Conservation (phyloP, 2,888 invertebrate species). For the Habroteleia sp. region DNA sequence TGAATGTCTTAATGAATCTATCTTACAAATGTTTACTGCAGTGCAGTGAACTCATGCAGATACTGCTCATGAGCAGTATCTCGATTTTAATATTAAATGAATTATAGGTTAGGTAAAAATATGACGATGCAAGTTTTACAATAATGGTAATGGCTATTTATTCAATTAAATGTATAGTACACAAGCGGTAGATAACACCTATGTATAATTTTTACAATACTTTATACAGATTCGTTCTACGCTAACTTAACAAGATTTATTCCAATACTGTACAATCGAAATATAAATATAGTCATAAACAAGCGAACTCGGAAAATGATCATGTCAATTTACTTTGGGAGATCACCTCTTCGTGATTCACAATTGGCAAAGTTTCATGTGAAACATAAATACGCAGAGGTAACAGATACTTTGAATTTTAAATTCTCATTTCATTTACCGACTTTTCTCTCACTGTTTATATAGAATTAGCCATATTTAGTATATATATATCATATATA, state of each 20-base stretch:
- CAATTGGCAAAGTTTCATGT: conserved; percentile 20
- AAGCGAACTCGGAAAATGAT: conserved; percentile 45
- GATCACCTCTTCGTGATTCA: not conserved
- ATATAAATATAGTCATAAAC: conserved; percentile 67
- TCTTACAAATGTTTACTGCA: too few relatives aligned
- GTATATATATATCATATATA: conserved; percentile 46
- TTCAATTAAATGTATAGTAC: conserved; percentile 80
- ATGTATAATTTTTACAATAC: conserved; percentile 81
- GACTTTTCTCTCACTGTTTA: conserved; percentile 20
- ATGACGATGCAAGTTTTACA: conserved; percentile 40
- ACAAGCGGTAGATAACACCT: conserved; percentile 80
- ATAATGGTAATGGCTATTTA: conserved; percentile 76
- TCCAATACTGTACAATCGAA: conserved; percentile 76
- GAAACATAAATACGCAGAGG: conserved; percentile 39
- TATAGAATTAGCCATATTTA: conserved; percentile 47
- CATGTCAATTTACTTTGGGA: conserved; percentile 8
- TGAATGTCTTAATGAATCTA: too few relatives aligned
- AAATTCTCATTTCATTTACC: conserved; percentile 15
- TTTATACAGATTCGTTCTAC: conserved; percentile 69
- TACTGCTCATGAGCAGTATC: too few relatives aligned
- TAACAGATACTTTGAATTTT: conserved; percentile 21
- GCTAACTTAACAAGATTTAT: conserved; percentile 72
- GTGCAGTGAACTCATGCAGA: too few relatives aligned
- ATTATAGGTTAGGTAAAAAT: not conserved
- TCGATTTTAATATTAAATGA: too few relatives aligned